Percentiles rank a stretch among this genome's conserved stretches.
Conservation (phyloP, 2,888 invertebrate species). For the Cryptocheilus praepositus region DNA sequence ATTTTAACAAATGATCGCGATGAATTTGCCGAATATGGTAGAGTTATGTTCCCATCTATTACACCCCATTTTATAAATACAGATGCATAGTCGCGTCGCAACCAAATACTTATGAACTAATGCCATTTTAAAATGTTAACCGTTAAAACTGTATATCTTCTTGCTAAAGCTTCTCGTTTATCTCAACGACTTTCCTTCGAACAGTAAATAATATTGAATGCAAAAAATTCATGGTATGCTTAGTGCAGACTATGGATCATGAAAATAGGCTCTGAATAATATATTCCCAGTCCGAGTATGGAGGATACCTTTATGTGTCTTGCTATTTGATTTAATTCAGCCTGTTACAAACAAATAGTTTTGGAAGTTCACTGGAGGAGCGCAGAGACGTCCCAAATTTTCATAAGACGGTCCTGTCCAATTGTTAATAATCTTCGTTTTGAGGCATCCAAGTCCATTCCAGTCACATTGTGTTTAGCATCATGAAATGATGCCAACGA, state of each 20-base stretch:
- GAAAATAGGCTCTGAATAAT: conserved; percentile 56
- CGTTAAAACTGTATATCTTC: too few relatives aligned
- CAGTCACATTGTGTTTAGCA: conserved; percentile 92
- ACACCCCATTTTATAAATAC: conserved; percentile 19
- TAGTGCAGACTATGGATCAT: conserved; percentile 15
- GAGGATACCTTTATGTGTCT: conserved; percentile 33
- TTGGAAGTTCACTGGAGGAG: conserved; percentile 74
- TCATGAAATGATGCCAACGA: conserved; percentile 97
- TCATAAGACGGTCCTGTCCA: conserved; percentile 96
- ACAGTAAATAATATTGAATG: too few relatives aligned
- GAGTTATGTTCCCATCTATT: conserved; percentile 27
- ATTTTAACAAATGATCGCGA: conserved; percentile 36
- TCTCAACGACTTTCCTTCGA: too few relatives aligned
- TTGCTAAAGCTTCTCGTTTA: too few relatives aligned
- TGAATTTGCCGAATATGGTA: conserved; percentile 26
- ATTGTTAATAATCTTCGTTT: conserved; percentile 92
- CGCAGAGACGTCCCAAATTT: conserved; percentile 91
- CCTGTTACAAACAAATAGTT: conserved; percentile 30
- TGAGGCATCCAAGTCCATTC: conserved; percentile 92
- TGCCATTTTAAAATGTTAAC: neutral
- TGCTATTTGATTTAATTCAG: conserved; percentile 50
- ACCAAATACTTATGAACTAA: conserved; percentile 5
- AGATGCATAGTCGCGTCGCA: conserved; percentile 5
- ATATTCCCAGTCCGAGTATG: conserved; percentile 38
- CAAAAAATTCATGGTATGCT: too few relatives aligned